Percentiles rank a stretch among this genome's conserved stretches.
Conservation (phyloP, 2,888 invertebrate species). For the Folsomia manolachei region DNA sequence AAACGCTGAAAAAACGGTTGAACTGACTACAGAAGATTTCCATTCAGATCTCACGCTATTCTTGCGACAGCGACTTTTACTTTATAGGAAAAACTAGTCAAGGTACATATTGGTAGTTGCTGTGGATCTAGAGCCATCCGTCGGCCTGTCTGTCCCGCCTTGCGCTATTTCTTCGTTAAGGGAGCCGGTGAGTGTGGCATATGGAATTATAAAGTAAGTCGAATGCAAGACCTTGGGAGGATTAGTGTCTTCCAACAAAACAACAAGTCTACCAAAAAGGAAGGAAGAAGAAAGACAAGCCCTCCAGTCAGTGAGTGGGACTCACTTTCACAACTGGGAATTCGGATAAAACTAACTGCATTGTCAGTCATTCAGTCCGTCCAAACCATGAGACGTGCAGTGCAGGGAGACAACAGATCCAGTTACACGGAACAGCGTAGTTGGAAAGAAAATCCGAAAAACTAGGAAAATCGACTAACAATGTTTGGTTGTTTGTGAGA, state of each 20-base stretch:
- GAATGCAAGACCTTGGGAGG: conserved; percentile 1
- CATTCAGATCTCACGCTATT: too few species aligned
- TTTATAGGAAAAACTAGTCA: too few species aligned
- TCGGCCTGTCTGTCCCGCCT: too few species aligned
- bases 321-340: conserved; percentile 24
- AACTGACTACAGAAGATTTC: too few species aligned
- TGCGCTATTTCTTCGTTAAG: not conserved
- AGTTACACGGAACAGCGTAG: conserved; percentile 9
- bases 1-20: not conserved
- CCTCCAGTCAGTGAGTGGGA: conserved; percentile 6
- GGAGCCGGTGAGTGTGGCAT: conserved; percentile 7
- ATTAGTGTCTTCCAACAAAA: conserved; percentile 11
- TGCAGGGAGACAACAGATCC: not conserved
- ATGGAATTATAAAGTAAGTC: conserved; percentile 10
- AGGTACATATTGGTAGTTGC: too few species aligned
- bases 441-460: conserved; percentile 11
- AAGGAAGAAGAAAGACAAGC: conserved; percentile 16
- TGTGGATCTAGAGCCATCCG: too few species aligned
- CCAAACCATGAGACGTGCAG: not conserved
- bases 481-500: not conserved
- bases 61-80: too few species aligned
- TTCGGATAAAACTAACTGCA: conserved; percentile 25
- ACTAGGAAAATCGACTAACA: conserved; percentile 14
- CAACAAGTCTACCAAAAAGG: too few species aligned
- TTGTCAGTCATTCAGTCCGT: conserved; percentile 24